These are phyloP conservation scores for Anguilla marmorata DNA, from an alignment of 2,797 vertebrate genomes.

Conservation along the genomic window DNA sequence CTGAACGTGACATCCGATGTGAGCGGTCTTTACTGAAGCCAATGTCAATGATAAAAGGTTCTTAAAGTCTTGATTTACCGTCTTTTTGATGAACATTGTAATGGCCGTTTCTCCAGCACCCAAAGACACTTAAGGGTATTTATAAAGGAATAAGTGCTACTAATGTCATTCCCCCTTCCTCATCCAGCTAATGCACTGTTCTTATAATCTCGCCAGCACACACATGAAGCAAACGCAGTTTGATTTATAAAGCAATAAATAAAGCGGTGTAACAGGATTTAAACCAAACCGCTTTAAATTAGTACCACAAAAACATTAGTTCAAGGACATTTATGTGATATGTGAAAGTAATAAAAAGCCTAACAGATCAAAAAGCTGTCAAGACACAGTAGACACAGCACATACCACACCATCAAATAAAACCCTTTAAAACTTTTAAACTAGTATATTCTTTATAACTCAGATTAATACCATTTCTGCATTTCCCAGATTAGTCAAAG, in stretches of 20 bases:
- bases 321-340: not conserved
- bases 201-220: not conserved
- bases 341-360: not conserved
- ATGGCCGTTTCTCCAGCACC: not conserved
- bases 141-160: constrained; percentile 12
- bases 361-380: not conserved
- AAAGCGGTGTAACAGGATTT: not conserved
- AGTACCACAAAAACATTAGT: not conserved
- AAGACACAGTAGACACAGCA: not conserved
- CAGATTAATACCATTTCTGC: not conserved
- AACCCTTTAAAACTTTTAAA: not conserved
- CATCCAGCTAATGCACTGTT: not conserved
- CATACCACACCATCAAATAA: not conserved
- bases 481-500: not conserved
- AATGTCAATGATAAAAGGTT: not conserved
- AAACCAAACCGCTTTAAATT: not conserved
- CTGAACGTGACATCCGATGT: not conserved
- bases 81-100: not conserved
- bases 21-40: not conserved
- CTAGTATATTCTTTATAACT: not conserved
- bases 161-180: not conserved
- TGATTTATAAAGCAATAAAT: constrained; percentile 9
- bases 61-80: not conserved
- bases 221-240: not conserved
- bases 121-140: not conserved